Evolutionary conservation across 2,113 vertebrate species (phyloP), one percentile per base, ranked within the genome.

Genomic region (Etheostoma spectabile): DNA sequence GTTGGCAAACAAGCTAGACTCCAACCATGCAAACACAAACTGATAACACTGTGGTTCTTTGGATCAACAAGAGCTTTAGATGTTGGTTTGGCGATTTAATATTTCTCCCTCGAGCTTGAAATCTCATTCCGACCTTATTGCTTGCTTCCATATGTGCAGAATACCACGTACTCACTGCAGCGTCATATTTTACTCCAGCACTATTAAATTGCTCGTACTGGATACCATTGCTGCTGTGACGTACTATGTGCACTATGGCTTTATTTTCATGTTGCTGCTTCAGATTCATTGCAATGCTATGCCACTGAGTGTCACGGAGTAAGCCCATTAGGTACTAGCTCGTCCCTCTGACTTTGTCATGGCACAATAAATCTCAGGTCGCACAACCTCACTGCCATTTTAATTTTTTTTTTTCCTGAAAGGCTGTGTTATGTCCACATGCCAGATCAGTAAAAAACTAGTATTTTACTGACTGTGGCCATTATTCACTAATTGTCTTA

Each of bases 301-400:
- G 56, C 2, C 57, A 11, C n/a, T n/a, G 14, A 55, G 12, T 22
- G 30, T 24, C 8, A 46, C 8, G 1, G 11, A 77, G 46, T 52
- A 56, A 33, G 10, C 48, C 33, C 63, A 5, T 16, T 51, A 33
- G 49, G 56, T 49, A 33, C 52, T 11, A 38, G 55, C 35, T 10
- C n/a, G 7, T 76, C 56, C 49, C 35, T 73, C 30, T 64, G 87
- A 76, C 84, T 63, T 79, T 88, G 74, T 55, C n/a, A 1, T 33
- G 30, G n/a, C 22, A 45, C 18, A 69, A 22, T 82, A 52, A 57
- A 74, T 83, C 61, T 82, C 21, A 70, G 62, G 11, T 27, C 82
- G 16, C 48, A 5, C 57, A 55, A 62, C 24, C 64, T 53, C n/a
- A 1, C 38, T 59, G 27, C 24, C 22, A 45, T 64, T 74, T 57